Conservation (phyloP, 2,113 vertebrate species). For the Thamnophis sirtalis region DNA sequence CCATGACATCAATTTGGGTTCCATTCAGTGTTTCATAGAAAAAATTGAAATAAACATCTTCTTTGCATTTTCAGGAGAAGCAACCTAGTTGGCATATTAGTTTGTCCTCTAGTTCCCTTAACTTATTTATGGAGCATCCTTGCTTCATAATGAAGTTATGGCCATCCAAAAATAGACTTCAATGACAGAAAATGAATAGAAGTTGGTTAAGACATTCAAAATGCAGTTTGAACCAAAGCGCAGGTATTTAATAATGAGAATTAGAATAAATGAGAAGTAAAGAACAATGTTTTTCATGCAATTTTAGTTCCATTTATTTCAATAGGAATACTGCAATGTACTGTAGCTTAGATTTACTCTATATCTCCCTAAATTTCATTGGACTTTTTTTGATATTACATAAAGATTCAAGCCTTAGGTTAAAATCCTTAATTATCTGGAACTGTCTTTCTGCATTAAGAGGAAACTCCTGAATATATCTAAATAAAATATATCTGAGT, state of each 20-base stretch:
- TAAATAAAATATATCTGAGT: background rate
- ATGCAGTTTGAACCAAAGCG: background rate
- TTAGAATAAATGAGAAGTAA: background rate
- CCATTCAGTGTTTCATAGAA: background rate
- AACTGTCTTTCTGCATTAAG: background rate
- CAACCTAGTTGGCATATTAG: background rate
- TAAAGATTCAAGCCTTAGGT: background rate
- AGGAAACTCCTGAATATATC: background rate
- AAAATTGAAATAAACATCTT: background rate
- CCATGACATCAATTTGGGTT: background rate
- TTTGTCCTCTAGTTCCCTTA: background rate
- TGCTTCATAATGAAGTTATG: background rate
- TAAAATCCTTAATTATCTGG: background rate
- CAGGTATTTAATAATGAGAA: background rate
- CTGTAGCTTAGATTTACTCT: background rate
- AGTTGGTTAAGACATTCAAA: background rate
- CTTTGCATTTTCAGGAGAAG: background rate
- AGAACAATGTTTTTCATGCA: background rate
- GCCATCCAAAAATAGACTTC: background rate
- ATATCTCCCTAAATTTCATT: background rate
- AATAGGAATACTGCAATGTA: background rate
- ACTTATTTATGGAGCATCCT: background rate
- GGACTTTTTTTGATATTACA: background rate
- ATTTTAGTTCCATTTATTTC: background rate
- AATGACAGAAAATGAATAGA: background rate